Evolutionary conservation across 2,113 vertebrate species (phyloP).

Genomic region (Alethe diademata): DNA sequence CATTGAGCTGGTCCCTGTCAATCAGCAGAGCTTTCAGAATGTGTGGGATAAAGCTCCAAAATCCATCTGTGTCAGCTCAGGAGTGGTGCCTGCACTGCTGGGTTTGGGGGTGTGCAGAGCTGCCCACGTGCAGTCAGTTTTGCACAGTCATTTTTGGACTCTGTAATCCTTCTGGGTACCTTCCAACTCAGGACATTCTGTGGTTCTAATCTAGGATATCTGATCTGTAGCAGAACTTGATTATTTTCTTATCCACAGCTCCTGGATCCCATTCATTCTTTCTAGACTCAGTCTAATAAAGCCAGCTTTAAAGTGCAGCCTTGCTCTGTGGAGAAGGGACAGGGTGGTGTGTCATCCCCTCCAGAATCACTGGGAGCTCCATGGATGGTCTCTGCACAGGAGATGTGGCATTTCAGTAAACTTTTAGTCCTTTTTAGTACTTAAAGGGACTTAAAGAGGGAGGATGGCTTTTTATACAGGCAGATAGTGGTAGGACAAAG

Average conservation of each 20-base stretch:
- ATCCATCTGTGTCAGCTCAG: not conserved
- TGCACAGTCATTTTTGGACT: not conserved
- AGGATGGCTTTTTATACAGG: not conserved
- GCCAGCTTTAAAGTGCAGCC: not conserved
- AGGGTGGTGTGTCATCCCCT: not conserved
- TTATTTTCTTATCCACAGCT: not conserved
- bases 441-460: not conserved
- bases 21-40: not conserved
- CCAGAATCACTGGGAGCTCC: not conserved
- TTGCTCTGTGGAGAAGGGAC: not conserved
- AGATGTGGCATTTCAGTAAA: not conserved
- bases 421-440: too few species aligned
- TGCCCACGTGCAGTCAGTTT: not conserved
- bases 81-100: not conserved
- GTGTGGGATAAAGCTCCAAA: not conserved
- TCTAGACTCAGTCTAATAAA: not conserved
- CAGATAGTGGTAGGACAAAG: not conserved
- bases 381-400: not conserved
- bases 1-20: not conserved
- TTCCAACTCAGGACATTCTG: not conserved
- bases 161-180: not conserved
- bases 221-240: not conserved
- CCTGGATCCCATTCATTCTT: not conserved
- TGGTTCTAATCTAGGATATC: not conserved
- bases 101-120: accelerated